Evolutionary conservation across 1,140 invertebrate species (phyloP), one percentile per base, ranked within the genome.

Genomic region (Lepidostoma basale): DNA sequence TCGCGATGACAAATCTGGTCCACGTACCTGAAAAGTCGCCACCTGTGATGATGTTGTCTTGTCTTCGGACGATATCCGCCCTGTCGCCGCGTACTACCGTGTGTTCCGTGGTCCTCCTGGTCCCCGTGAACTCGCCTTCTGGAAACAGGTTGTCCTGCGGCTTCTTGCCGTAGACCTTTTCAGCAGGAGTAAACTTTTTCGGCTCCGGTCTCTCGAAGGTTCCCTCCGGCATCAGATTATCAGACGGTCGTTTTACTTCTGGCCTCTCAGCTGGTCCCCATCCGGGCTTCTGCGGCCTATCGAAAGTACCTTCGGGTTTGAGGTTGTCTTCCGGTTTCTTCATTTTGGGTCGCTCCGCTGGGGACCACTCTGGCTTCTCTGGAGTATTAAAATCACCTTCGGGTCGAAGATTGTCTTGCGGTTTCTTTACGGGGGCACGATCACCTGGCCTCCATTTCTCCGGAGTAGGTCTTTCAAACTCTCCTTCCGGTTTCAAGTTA

Each of bases 201-300:
- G 77, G 77, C 42, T 78, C 75, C 3, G 77, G 78, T 39, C 74
- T 79, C 10, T 80, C 77, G 62, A 85, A 85, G 9, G 79, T 77
- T 40, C 84, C 90, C 78, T 91, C 89, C 0, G 85, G 78, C 74
- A 79, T 85, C 0, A 90, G 74, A 75, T 89, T 90, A 73, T 3
- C 74, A 0, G 47, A 69, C 36, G 74, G 79, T 69, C 33, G 78
- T 72, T 73, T 79, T 76, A 44, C 74, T 68, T 67, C 9, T 72
- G 63, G 73, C 67, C 78, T 69, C 85, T 87, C 86, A 36, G 80
- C 79, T 28, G 78, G 78, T 22, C 74, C 74, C 70, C 76, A 77
- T 60, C 74, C 82, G 0, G 84, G 78, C 73, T 82, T 80, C 30
- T 81, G 77, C 0, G 68, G 75, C 44, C 68, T 74, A 18, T 79